phyloP scores from a whole-genome alignment of 1,140 invertebrate genomes.

The Solenopsis fugax region DNA sequence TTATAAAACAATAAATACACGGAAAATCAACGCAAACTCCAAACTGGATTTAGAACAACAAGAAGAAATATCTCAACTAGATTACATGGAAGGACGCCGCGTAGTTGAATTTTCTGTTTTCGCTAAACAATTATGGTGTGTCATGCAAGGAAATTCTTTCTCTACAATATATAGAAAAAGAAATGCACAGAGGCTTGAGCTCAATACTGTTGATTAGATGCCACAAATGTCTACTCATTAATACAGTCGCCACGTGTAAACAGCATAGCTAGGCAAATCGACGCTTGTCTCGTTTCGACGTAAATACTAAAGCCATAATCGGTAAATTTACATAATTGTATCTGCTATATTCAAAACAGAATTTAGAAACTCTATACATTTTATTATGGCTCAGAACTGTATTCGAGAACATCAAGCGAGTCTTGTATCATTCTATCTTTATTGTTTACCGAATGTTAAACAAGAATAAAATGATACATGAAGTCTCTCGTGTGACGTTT shows the following conservation, averaged over 20 bases:
- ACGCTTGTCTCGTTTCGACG: background rate
- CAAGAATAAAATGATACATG: too few relatives aligned
- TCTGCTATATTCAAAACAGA: background rate
- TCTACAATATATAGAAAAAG: background rate
- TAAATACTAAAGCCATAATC: constrained; percentile 1
- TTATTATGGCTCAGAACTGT: too few relatives aligned
- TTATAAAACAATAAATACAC: background rate
- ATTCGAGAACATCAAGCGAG: too few relatives aligned
- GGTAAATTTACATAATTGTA: background rate
- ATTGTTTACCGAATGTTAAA: too few relatives aligned
- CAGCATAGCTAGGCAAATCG: background rate
- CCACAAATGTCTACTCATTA: background rate
- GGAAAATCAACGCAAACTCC: background rate
- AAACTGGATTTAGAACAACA: background rate
- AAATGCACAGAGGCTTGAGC: background rate
- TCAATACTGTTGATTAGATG: background rate
- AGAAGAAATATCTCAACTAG: background rate
- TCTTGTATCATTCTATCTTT: too few relatives aligned
- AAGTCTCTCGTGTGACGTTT: too few relatives aligned
- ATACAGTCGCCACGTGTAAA: background rate
- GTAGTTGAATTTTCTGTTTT: background rate
- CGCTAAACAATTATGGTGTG: constrained; percentile 1
- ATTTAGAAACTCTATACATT: too few relatives aligned
- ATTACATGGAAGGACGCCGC: background rate
- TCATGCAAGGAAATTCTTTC: background rate